Conservation (phyloP, 2,888 invertebrate genomes). For the Marasmarcha lunaedactyla region DNA sequence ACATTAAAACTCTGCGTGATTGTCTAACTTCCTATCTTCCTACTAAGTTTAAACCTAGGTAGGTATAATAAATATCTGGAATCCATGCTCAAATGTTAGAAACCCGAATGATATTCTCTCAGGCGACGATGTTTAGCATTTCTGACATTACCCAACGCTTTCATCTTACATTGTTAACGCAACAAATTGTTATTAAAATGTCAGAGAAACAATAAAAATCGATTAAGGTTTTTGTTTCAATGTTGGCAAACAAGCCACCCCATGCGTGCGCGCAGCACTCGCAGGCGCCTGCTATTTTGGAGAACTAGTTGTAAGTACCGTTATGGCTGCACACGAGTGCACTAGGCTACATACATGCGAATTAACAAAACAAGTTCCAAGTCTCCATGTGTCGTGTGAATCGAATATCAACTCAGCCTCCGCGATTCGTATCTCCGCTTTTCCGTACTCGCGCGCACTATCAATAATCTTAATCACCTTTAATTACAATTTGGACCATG, state of each 20-base stretch:
- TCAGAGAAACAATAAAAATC: background rate
- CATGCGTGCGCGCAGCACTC: conserved; percentile 37
- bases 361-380: conserved; percentile 27
- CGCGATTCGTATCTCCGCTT: too few relatives aligned
- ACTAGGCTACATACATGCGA: conserved; percentile 26
- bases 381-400: conserved; percentile 31
- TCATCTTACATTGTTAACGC: conserved; percentile 1
- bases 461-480: too few relatives aligned
- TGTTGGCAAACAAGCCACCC: conserved; percentile 6
- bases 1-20: too few relatives aligned
- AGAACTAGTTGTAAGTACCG: conserved; percentile 28
- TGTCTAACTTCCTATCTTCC: too few relatives aligned
- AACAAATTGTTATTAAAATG: background rate
- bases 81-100: too few relatives aligned
- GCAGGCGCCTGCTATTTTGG: too few relatives aligned
- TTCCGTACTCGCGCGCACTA: too few relatives aligned
- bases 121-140: background rate
- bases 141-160: background rate
- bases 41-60: too few relatives aligned
- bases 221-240: conserved; percentile 3
- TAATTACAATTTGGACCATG: background rate
- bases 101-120: too few relatives aligned
- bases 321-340: conserved; percentile 43
- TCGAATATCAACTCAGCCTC: conserved; percentile 4
- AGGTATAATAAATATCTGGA: too few relatives aligned